Percentiles rank a stretch among this genome's conserved stretches.
Evolutionary conservation across 2,888 invertebrate genomes (phyloP).

Genomic region (Kuschelorhynchus macadamiae): DNA sequence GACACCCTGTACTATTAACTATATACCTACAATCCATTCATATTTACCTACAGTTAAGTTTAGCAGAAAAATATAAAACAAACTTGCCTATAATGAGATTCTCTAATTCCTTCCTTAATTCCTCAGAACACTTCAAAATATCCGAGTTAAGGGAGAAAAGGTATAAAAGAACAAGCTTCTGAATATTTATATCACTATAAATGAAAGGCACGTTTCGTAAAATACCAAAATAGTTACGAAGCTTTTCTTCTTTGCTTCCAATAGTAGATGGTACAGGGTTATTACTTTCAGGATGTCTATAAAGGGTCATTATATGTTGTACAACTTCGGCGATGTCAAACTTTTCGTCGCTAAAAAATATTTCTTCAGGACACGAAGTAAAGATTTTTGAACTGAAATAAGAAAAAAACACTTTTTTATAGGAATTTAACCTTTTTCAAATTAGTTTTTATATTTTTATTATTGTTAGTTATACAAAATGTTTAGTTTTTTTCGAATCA

Average conservation of each 20-base stretch:
- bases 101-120: constrained; percentile 47
- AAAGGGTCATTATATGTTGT: constrained; percentile 47
- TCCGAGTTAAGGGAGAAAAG: constrained; percentile 60
- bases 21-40: too few species aligned
- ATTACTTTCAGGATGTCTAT: constrained; percentile 1
- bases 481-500: too few species aligned
- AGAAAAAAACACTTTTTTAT: background rate
- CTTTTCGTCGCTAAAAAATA: constrained; percentile 50
- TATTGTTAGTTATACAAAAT: too few species aligned
- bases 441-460: too few species aligned
- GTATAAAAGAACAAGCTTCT: constrained; percentile 59
- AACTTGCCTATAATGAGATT: constrained; percentile 58
- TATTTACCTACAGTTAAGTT: background rate
- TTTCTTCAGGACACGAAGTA: constrained; percentile 50
- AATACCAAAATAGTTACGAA: constrained; percentile 54
- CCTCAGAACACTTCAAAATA: constrained; percentile 44
- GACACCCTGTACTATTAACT: too few species aligned
- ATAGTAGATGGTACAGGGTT: background rate
- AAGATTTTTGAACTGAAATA: constrained; percentile 55
- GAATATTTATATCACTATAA: constrained; percentile 54
- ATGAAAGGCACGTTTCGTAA: constrained; percentile 60
- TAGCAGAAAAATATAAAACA: background rate
- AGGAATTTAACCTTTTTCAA: too few species aligned
- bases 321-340: constrained; percentile 32
- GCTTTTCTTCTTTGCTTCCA: constrained; percentile 51